Evolutionary conservation across 2,797 vertebrate genomes (phyloP).

Genomic region (Otus scops): DNA sequence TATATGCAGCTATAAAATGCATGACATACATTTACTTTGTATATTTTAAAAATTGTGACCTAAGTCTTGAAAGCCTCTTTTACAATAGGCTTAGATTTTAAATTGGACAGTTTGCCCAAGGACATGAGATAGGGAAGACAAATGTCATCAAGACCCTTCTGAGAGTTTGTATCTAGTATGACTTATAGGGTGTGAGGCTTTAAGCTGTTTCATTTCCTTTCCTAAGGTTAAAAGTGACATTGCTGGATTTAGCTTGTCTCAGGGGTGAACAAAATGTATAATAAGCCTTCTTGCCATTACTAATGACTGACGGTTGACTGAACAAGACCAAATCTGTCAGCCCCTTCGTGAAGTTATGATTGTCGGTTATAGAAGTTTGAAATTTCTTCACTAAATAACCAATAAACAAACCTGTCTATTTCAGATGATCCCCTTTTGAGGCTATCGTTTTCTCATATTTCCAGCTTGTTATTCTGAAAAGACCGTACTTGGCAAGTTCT

Average conservation of each 20-base stretch:
- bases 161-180: background rate
- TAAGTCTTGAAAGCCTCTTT: background rate
- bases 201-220: background rate
- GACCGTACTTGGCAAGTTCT: background rate
- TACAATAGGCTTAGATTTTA: background rate
- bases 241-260: conserved; percentile 3
- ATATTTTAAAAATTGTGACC: background rate
- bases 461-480: background rate
- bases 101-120: background rate
- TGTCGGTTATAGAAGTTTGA: background rate
- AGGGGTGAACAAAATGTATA: background rate
- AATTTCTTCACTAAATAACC: background rate
- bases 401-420: background rate
- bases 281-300: background rate
- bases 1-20: background rate
- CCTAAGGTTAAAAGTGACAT: background rate
- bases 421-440: background rate
- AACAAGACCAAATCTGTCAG: background rate
- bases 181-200: background rate
- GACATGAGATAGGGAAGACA: background rate
- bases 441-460: background rate
- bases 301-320: background rate
- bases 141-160: background rate
- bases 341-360: background rate
- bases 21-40: background rate